phyloP scores from a whole-genome alignment of 2,113 vertebrate genomes.

The Dissostichus mawsoni region DNA sequence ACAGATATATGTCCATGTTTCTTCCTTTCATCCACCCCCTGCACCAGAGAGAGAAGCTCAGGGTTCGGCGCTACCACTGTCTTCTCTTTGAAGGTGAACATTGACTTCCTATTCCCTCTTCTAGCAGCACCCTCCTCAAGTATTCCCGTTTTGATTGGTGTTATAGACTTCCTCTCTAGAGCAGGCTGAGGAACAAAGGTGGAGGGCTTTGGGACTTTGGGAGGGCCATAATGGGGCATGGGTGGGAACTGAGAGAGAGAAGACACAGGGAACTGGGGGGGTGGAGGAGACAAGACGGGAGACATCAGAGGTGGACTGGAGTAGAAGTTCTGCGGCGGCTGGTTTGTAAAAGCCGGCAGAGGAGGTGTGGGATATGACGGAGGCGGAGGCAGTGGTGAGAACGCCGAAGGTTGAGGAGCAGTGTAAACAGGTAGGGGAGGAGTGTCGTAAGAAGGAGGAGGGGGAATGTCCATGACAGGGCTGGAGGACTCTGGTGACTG shows the following conservation, averaged over 20 bases:
- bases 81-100: slow-evolving; percentile 99
- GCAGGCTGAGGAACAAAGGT: slow-evolving; percentile 72
- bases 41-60: slow-evolving; percentile 93
- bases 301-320: slow-evolving; percentile 83
- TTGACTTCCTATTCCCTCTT: slow-evolving; percentile 86
- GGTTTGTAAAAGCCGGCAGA: slow-evolving; percentile 76
- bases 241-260: slow-evolving; percentile 80
- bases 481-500: slow-evolving; percentile 54
- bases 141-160: slow-evolving; percentile 88
- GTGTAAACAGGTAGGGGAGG: slow-evolving; percentile 78
- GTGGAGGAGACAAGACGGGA: slow-evolving; percentile 69
- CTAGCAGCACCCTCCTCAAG: slow-evolving; percentile 88
- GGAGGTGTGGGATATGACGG: slow-evolving; percentile 74
- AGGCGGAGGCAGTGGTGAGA: slow-evolving; percentile 66
- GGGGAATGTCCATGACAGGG: slow-evolving; percentile 78
- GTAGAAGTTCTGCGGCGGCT: slow-evolving; percentile 78
- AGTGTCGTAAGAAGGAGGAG: slow-evolving; percentile 85
- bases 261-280: slow-evolving; percentile 75
- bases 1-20: slow-evolving; percentile 87
- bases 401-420: slow-evolving; percentile 75
- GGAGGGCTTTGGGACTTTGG: slow-evolving; percentile 77
- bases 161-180: slow-evolving; percentile 54
- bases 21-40: slow-evolving; percentile 90
- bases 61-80: slow-evolving; percentile 93
- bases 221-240: slow-evolving; percentile 82